Evolutionary conservation across 2,797 vertebrate species (phyloP).

Genomic region (Salmo trutta): DNA sequence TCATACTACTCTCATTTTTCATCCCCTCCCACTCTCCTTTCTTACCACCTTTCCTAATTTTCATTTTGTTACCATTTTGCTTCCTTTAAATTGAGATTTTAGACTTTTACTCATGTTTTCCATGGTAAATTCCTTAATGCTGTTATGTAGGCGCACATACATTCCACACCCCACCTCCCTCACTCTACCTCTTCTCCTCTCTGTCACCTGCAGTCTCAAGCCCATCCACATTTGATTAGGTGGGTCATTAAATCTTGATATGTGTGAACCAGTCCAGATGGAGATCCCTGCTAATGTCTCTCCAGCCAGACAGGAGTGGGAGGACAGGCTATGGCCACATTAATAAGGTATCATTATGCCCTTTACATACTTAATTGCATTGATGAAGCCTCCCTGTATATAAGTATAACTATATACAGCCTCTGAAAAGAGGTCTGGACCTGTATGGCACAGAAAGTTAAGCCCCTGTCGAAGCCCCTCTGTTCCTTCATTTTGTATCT

Average conservation of each 20-base stretch:
- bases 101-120: not conserved
- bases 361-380: slow-evolving; percentile 68
- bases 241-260: slow-evolving; percentile 79
- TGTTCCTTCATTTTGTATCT: not conserved
- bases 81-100: not conserved
- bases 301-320: slow-evolving; percentile 47
- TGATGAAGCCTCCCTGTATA: slow-evolving; percentile 45
- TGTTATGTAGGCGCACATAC: not conserved
- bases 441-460: too few relatives aligned
- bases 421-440: not conserved
- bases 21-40: slow-evolving; percentile 53
- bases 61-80: not conserved
- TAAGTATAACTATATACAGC: too few relatives aligned
- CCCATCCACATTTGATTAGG: slow-evolving; percentile 76
- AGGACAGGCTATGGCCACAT: slow-evolving; percentile 46
- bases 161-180: slow-evolving; percentile 42
- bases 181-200: slow-evolving; percentile 34
- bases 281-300: slow-evolving; percentile 75
- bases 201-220: slow-evolving; percentile 69
- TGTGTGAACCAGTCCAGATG: slow-evolving; percentile 73
- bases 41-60: slow-evolving; percentile 22
- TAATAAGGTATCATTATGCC: slow-evolving; percentile 75
- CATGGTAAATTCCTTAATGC: not conserved
- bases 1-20: slow-evolving; percentile 68
- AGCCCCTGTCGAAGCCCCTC: too few relatives aligned